Base-by-base conservation (phyloP, 2,113 vertebrate genomes). In the Tragelaphus imberbis region DNA sequence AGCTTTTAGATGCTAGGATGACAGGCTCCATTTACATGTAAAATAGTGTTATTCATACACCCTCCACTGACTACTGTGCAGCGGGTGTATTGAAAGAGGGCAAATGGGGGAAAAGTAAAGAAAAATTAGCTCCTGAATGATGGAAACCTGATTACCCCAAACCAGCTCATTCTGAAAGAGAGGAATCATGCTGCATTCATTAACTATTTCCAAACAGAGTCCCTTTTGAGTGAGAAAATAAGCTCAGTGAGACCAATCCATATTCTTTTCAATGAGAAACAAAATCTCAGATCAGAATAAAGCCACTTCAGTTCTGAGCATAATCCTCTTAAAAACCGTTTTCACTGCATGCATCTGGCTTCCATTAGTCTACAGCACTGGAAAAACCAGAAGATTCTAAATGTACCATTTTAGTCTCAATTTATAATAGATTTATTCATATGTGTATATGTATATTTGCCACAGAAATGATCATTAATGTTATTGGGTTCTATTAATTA, bases 31-130 rank as follows among this genome's bases (percentile, higher is more conserved):
- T 97, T 97, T 95, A 97, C 95, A 97, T 97, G 96, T 93, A 96
- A 97, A 98, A 89, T 94, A 95, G 79, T 85, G 53, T 97, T 94
- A 96, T 97, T 98, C 97, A 97, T 88, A 91, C 36, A 80, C 53
- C 84, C 89, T 88, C 89, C 88, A 51, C 71, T 95, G 97, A 96
- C 61, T 96, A 51, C 91, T 96, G 40, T 88, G 71, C 30, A 92
- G 91, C 84, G 93, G 89, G 95, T 97, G 95, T 92, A 87, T 53
- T 92, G 85, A 93, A 95, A 80, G 84, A 95, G 65, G 93, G 80
- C 44, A 95, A 97, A 97, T 82, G 58, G 96, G 51, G 56, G 90
- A 55, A 51, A 84, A 97, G 91, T 94, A 92, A 92, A 82, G 89
- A 88, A 90, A 97, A 97, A 96, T 85, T 79, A 84, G 81, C 44